Evolutionary conservation across 2,113 vertebrate genomes (phyloP), one percentile per base, ranked within the genome.

Genomic region (Sylvietta virens): DNA sequence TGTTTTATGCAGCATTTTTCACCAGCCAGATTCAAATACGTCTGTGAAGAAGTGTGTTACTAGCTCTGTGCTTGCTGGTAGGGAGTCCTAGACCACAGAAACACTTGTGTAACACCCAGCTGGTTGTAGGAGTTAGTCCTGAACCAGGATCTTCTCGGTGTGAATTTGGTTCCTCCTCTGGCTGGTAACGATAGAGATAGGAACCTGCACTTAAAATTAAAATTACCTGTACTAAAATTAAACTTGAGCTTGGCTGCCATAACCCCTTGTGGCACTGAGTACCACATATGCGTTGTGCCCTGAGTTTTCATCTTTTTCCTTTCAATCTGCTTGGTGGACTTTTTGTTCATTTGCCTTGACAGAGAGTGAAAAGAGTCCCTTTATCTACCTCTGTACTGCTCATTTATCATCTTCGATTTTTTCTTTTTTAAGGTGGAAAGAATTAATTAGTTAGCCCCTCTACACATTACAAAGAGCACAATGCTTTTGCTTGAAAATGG

Each of bases 61-160:
- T 91, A 88, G 54, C 62, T 80, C 54, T 64, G 37, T 69, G 4
- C 56, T 73, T 86, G 42, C 28, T 77, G 45, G 54, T 48, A 77
- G 42, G 67, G 64, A 85, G 21, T 71, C 57, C 69, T 57, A 60
- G 81, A 66, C 37, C 35, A 86, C 54, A 73, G 3, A 65, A 83
- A 88, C 51, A 39, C 73, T 93, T 74, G 82, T 86, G 48, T 92
- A 86, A 35, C 67, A 91, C 86, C 72, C 77, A 94, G 64, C 83
- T 92, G 89, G 58, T 83, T 72, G 80, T 83, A 86, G 81, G 84
- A 86, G 64, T 77, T 80, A 80, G 67, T 48, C 77, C 81, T 70
- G 67, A 83, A 70, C 50, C n/a, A 40, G 50, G 28, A 73, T 50
- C 33, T 39, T 76, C 48, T 37, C 5, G 4, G 24, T 81, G 58